These are phyloP conservation scores for Lissonota sp. DNA, from an alignment of 2,888 invertebrate species.

Conservation along the genomic window DNA sequence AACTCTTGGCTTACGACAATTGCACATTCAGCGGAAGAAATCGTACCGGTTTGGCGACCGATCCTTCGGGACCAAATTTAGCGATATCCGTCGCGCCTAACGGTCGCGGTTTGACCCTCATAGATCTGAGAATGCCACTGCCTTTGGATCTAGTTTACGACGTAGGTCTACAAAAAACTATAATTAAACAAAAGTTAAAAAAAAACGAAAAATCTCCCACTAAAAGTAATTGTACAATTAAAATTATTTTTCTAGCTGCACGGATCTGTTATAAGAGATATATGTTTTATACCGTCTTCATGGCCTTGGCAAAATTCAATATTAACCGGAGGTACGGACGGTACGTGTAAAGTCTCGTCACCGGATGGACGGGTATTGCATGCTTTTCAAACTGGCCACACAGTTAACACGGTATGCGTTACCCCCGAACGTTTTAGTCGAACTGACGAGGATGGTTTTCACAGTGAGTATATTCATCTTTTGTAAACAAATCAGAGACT, in stretches of 20 bases:
- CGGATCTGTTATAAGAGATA: conserved; percentile 82
- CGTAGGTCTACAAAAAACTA: conserved; percentile 74
- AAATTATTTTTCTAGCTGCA: conserved; percentile 79
- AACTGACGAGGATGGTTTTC: conserved; percentile 82
- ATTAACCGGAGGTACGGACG: conserved; percentile 82
- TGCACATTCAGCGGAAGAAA: conserved; percentile 84
- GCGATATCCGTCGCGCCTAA: conserved; percentile 84
- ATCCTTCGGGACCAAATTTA: conserved; percentile 83
- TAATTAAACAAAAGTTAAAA: neutral
- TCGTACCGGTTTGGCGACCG: conserved; percentile 83
- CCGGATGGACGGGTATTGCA: conserved; percentile 83
- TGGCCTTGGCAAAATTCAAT: conserved; percentile 84
- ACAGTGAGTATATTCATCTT: conserved; percentile 76
- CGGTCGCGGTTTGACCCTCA: conserved; percentile 84
- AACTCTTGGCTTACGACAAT: conserved; percentile 84
- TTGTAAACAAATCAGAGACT: neutral
- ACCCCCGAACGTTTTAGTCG: conserved; percentile 83
- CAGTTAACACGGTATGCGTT: conserved; percentile 82
- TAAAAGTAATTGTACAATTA: neutral
- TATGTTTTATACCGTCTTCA: conserved; percentile 83
- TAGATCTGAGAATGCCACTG: conserved; percentile 84
- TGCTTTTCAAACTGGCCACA: conserved; percentile 82
- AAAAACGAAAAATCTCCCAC: neutral
- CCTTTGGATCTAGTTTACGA: conserved; percentile 84
- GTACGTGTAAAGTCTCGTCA: conserved; percentile 83